Evolutionary conservation across 2,797 vertebrate genomes (phyloP).

Genomic region (Malurus leucopterus): DNA sequence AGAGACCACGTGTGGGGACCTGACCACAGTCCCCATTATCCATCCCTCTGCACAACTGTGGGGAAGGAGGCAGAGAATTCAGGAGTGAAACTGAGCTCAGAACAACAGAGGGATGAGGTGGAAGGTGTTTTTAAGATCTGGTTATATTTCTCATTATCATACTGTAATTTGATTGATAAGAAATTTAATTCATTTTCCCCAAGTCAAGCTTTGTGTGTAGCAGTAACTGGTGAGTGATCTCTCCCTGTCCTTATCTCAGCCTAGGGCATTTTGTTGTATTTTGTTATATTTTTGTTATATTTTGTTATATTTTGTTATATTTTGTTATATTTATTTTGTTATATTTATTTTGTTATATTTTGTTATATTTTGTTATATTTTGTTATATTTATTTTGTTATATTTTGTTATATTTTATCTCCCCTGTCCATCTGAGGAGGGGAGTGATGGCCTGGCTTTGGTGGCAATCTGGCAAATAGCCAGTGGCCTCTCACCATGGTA

Average conservation of each 20-base stretch:
- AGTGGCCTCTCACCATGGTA: background rate
- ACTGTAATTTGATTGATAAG: background rate
- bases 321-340: no score
- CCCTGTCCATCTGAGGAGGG: background rate
- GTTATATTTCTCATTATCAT: background rate
- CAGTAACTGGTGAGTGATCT: background rate
- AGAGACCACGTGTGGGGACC: rapidly evolving
- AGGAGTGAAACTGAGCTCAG: background rate
- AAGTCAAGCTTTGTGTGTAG: background rate
- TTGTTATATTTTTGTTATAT: background rate
- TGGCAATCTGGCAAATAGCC: background rate
- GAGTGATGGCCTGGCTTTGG: background rate
- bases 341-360: no score
- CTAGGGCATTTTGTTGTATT: background rate
- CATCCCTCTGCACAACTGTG: background rate
- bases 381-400: no score
- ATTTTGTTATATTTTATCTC: background rate
- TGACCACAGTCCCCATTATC: background rate
- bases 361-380: no score
- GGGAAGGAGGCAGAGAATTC: background rate
- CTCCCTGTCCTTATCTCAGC: background rate
- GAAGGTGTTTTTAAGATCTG: background rate
- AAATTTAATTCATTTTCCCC: background rate
- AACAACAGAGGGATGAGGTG: background rate
- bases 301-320: background rate